Conservation (phyloP, 1,140 invertebrate species). For the Heliconius melpomene region DNA sequence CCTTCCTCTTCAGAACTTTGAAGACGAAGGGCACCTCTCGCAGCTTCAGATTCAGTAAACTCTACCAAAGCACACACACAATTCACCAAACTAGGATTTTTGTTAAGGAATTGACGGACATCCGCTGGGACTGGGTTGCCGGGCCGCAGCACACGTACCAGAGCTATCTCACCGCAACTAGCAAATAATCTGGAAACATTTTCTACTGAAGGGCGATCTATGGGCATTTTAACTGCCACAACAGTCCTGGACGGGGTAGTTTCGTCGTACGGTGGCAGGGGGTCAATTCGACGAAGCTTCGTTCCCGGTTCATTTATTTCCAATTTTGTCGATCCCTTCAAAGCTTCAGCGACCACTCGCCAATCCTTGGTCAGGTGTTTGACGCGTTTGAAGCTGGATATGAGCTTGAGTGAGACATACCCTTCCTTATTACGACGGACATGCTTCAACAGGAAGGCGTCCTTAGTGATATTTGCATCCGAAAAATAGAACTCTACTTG, state of each 20-base stretch:
- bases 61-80: slow-evolving; percentile 94
- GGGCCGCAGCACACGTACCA: slow-evolving; percentile 92
- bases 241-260: slow-evolving; percentile 94
- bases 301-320: slow-evolving; percentile 95
- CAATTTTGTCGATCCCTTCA: slow-evolving; percentile 89
- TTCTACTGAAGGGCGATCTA: slow-evolving; percentile 92
- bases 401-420: slow-evolving; percentile 95
- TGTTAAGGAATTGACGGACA: slow-evolving; percentile 93
- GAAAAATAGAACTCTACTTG: slow-evolving; percentile 97
- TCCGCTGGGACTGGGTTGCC: slow-evolving; percentile 94
- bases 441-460: slow-evolving; percentile 97
- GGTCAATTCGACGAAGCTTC: slow-evolving; percentile 92
- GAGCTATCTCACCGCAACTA: slow-evolving; percentile 92
- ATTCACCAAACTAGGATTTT: slow-evolving; percentile 92
- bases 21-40: slow-evolving; percentile 88
- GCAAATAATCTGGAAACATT: slow-evolving; percentile 93
- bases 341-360: slow-evolving; percentile 92
- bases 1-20: slow-evolving; percentile 74
- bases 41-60: slow-evolving; percentile 93
- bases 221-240: slow-evolving; percentile 91
- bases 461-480: slow-evolving; percentile 96
- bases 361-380: slow-evolving; percentile 96
- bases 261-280: slow-evolving; percentile 94
- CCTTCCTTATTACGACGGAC: slow-evolving; percentile 96
- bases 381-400: slow-evolving; percentile 96